A percentile compares a stretch with the other conserved stretches of the same genome.
Conservation (phyloP, 2,888 invertebrate genomes). For the Galerucella calmariensis region DNA sequence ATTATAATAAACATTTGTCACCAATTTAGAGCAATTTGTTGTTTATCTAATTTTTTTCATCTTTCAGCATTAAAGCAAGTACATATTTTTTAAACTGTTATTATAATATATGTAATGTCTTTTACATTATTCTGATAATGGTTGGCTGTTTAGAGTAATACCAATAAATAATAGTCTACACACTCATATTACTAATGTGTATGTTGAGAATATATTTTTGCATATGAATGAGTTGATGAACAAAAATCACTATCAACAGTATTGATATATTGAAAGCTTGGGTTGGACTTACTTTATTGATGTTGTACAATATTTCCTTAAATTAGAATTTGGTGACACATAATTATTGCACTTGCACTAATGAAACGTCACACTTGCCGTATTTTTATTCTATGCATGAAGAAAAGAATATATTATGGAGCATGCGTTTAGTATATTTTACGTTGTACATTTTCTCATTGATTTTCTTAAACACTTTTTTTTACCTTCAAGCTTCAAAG, state of each 20-base stretch:
- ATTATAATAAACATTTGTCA: too few species aligned
- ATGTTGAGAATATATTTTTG: too few species aligned
- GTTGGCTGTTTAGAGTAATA: too few species aligned
- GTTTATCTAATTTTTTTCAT: too few species aligned
- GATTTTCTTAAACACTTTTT: constrained; percentile 50
- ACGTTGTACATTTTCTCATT: constrained; percentile 11
- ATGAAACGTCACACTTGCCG: constrained; percentile 14
- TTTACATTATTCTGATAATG: too few species aligned
- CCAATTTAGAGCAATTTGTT: too few species aligned
- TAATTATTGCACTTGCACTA: constrained; percentile 22
- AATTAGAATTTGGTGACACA: constrained; percentile 6
- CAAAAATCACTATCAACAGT: too few species aligned
- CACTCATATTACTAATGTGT: too few species aligned
- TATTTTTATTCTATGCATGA: constrained; percentile 10
- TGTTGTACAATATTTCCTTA: not conserved
- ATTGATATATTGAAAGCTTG: not conserved
- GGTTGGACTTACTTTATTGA: constrained; percentile 10
- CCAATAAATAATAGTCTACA: too few species aligned
- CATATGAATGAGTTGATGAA: not conserved
- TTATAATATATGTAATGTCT: too few species aligned
- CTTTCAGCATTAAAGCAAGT: too few species aligned
- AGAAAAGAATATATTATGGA: constrained; percentile 19
- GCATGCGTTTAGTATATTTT: constrained; percentile 29
- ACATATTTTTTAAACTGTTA: too few species aligned
- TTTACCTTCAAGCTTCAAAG: not conserved